Evolutionary conservation across 1,140 invertebrate species (phyloP).

Genomic region (Aphidius ervi): DNA sequence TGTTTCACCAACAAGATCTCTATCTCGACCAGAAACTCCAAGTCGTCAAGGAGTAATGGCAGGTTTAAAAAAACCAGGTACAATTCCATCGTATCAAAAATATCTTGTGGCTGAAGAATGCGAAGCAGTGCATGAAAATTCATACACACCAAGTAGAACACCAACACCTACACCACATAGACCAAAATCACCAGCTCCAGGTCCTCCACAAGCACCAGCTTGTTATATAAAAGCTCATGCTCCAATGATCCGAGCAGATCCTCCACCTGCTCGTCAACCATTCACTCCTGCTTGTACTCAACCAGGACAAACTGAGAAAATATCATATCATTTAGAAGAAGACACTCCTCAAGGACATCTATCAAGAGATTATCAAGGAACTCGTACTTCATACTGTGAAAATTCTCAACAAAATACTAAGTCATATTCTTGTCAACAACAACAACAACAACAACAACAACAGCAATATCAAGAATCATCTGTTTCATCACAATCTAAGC

Average conservation of each 20-base stretch:
- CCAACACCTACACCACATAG: slow-evolving; percentile 36
- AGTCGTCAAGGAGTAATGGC: slow-evolving; percentile 29
- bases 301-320: slow-evolving; percentile 27
- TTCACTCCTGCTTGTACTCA: slow-evolving; percentile 23
- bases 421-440: slow-evolving; percentile 23
- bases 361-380: slow-evolving; percentile 16
- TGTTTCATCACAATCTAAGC: slow-evolving; percentile 24
- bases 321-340: slow-evolving; percentile 39
- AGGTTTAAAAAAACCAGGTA: slow-evolving; percentile 44
- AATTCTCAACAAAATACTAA: slow-evolving; percentile 33
- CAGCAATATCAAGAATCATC: slow-evolving; percentile 25
- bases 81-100: slow-evolving; percentile 47
- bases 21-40: slow-evolving; percentile 36
- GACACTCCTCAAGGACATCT: slow-evolving; percentile 38
- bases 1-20: slow-evolving; percentile 36
- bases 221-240: slow-evolving; percentile 38
- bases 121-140: slow-evolving; percentile 36
- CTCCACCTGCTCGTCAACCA: slow-evolving; percentile 22
- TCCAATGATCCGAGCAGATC: slow-evolving; percentile 34
- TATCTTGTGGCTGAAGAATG: slow-evolving; percentile 40
- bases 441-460: slow-evolving; percentile 35
- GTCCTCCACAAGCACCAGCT: slow-evolving; percentile 31
- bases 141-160: slow-evolving; percentile 40
- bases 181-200: slow-evolving; percentile 38
- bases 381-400: slow-evolving; percentile 16